Conservation (phyloP, 2,113 vertebrate species). For the Etheostoma spectabile region DNA sequence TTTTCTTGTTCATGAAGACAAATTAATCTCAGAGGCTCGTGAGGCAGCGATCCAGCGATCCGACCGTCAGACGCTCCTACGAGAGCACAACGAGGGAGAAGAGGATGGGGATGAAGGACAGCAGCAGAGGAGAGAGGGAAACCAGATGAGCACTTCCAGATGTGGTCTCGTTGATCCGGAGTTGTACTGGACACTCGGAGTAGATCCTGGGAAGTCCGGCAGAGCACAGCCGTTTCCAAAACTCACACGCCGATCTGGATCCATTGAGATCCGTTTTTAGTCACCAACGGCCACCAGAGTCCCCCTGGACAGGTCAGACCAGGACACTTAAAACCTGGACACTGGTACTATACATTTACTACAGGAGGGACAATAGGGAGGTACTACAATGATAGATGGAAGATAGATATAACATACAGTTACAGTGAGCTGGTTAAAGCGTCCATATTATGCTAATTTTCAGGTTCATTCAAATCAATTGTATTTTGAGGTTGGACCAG, state of each 20-base stretch:
- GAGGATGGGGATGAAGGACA: background rate
- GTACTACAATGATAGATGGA: too few species aligned
- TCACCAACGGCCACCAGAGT: constrained; percentile 89
- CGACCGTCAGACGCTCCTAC: background rate
- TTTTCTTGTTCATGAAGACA: too few species aligned
- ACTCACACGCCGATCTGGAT: constrained; percentile 88
- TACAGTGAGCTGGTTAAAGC: too few species aligned
- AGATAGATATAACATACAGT: too few species aligned
- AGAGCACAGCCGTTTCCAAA: constrained; percentile 86
- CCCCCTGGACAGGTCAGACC: constrained; percentile 80
- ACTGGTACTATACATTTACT: too few species aligned
- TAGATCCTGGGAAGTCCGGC: constrained; percentile 24
- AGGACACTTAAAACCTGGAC: background rate
- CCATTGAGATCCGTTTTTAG: constrained; percentile 75
- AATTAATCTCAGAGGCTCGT: too few species aligned
- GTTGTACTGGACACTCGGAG: too few species aligned
- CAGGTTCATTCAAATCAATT: too few species aligned
- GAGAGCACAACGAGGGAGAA: constrained; percentile 35
- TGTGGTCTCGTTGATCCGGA: background rate
- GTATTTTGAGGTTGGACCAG: too few species aligned
- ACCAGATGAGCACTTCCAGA: background rate
- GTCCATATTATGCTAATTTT: too few species aligned
- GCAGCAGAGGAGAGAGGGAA: constrained; percentile 32
- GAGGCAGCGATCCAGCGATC: background rate
- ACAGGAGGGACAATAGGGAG: too few species aligned